Evolutionary conservation across 2,797 vertebrate genomes (phyloP).

Genomic region (Cottoperca gobio): DNA sequence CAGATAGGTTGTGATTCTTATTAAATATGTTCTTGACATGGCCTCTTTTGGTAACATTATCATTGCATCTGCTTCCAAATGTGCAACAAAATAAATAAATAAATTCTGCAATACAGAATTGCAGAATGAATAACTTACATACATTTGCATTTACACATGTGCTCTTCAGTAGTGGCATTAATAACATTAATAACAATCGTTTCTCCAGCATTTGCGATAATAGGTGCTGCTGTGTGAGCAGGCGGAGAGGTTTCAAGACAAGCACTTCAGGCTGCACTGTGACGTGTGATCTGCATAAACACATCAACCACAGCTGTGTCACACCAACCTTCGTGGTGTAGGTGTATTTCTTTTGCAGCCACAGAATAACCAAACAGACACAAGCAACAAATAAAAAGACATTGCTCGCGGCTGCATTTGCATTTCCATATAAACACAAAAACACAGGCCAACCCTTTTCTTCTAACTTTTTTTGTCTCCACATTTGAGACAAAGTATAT

Average conservation of each 20-base stretch:
- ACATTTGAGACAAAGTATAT: background rate
- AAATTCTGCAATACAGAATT: too few relatives aligned
- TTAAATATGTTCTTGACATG: background rate
- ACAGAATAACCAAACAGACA: background rate
- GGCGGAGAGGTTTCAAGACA: background rate
- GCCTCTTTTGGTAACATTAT: background rate
- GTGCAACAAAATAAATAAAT: background rate
- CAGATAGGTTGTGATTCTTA: background rate
- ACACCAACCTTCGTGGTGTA: background rate
- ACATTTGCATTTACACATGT: background rate
- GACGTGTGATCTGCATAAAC: slow-evolving; percentile 1
- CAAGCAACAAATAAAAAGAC: background rate
- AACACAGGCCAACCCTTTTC: background rate
- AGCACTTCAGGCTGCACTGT: background rate
- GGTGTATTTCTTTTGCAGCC: background rate
- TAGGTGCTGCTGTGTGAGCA: background rate
- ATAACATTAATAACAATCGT: background rate
- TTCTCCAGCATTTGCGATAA: slow-evolving; percentile 10
- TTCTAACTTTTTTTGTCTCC: background rate
- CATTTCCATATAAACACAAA: background rate
- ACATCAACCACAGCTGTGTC: background rate
- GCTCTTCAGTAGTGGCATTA: background rate
- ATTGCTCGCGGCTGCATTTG: background rate
- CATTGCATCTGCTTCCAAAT: background rate
- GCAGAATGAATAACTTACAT: background rate